Evolutionary conservation across 2,113 vertebrate genomes (phyloP).

Genomic region (Reinhardtius hippoglossoides): DNA sequence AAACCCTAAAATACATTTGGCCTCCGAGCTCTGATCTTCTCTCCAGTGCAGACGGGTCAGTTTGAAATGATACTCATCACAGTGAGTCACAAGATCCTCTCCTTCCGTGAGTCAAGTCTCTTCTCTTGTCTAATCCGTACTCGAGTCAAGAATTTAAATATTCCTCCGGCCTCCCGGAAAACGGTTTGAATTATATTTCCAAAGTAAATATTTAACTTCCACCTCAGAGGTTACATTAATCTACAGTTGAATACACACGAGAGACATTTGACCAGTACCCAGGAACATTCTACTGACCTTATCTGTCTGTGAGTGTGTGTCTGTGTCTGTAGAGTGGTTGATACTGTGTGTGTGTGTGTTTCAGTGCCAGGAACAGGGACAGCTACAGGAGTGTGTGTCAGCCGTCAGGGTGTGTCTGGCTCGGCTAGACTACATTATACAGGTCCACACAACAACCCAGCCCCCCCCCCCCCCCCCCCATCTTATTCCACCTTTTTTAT

Average conservation of each 20-base stretch:
- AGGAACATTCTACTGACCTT: not conserved
- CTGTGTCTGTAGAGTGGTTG: not conserved
- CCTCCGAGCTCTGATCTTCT: not conserved
- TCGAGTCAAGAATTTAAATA: not conserved
- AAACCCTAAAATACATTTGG: not conserved
- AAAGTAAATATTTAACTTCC: not conserved
- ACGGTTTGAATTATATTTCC: not conserved
- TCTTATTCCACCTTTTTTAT: not conserved
- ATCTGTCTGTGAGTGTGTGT: constrained; percentile 36
- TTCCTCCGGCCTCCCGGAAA: not conserved
- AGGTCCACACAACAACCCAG: constrained; percentile 47
- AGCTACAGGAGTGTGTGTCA: constrained; percentile 70
- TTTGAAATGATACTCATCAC: constrained; percentile 11
- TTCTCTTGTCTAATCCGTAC: too few relatives aligned
- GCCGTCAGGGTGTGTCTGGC: constrained; percentile 68
- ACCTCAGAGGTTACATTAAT: not conserved
- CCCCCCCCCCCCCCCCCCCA: not conserved
- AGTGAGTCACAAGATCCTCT: constrained; percentile 46
- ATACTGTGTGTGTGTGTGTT: constrained; percentile 50
- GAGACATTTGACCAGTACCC: not conserved
- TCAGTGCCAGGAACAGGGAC: constrained; percentile 64
- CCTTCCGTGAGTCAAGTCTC: constrained; percentile 2
- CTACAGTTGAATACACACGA: not conserved
- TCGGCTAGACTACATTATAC: constrained; percentile 59
- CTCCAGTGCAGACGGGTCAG: not conserved